Conservation (phyloP, 2,113 vertebrate genomes). For the Rhea americana region DNA sequence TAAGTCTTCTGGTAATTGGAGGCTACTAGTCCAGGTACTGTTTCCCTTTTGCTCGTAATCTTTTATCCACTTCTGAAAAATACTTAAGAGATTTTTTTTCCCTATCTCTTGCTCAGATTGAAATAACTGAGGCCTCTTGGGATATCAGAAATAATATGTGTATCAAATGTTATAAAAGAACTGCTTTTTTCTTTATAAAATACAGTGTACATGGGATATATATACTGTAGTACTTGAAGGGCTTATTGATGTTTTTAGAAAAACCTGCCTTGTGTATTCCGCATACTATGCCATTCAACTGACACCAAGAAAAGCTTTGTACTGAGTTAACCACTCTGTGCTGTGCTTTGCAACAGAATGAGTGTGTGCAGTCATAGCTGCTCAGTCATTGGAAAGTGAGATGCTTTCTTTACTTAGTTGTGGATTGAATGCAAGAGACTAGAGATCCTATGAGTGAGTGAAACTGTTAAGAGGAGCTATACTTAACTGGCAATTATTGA, state of each 20-base stretch:
- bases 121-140: background rate
- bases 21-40: background rate
- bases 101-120: background rate
- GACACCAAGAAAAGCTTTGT: background rate
- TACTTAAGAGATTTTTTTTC: background rate
- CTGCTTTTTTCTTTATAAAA: background rate
- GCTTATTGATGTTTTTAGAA: background rate
- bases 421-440: background rate
- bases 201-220: rapidly evolving
- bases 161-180: background rate
- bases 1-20: background rate
- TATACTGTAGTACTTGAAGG: background rate
- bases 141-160: background rate
- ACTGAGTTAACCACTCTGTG: background rate
- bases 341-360: background rate
- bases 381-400: background rate
- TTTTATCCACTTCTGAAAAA: background rate
- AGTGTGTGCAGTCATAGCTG: background rate
- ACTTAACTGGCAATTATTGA: background rate
- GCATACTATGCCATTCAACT: background rate
- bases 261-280: background rate
- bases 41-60: background rate
- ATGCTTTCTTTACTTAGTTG: background rate
- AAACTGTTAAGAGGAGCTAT: background rate
- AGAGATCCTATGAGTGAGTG: background rate